Conservation (phyloP, 1,140 invertebrate genomes). For the Megalopta genalis region DNA sequence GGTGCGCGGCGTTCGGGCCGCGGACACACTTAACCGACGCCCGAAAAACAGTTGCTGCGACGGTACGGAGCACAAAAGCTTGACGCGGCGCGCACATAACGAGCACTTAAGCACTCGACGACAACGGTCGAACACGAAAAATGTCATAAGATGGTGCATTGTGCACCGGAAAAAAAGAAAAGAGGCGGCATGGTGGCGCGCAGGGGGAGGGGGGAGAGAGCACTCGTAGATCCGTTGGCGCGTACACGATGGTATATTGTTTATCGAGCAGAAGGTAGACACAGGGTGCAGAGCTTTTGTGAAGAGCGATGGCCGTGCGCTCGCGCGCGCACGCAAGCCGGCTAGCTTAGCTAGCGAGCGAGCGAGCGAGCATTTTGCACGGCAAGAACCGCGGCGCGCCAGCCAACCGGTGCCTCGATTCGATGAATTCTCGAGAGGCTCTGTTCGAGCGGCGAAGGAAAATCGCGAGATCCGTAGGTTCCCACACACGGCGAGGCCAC, state of each 20-base stretch:
- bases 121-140: conserved; percentile 74
- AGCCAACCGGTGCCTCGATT: conserved; percentile 40
- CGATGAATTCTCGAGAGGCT: conserved; percentile 51
- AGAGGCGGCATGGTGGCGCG: too few relatives aligned
- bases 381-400: conserved; percentile 27
- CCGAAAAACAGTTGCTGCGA: conserved; percentile 64
- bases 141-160: conserved; percentile 75
- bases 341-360: too few relatives aligned
- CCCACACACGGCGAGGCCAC: conserved; percentile 73
- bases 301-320: conserved; percentile 53
- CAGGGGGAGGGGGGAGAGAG: conserved; percentile 28
- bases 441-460: conserved; percentile 32
- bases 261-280: conserved; percentile 70
- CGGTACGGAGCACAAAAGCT: conserved; percentile 50
- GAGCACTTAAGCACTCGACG: conserved; percentile 71
- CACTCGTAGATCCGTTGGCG: conserved; percentile 76
- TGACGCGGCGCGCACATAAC: conserved; percentile 60
- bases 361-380: too few relatives aligned
- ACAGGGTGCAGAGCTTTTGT: conserved; percentile 62
- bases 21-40: conserved; percentile 35
- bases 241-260: conserved; percentile 78
- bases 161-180: conserved; percentile 45
- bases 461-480: conserved; percentile 55
- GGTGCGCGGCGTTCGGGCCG: not conserved
- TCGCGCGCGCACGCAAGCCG: not conserved